phyloP scores from a whole-genome alignment of 2,888 invertebrate species.

The Papilio protenor region DNA sequence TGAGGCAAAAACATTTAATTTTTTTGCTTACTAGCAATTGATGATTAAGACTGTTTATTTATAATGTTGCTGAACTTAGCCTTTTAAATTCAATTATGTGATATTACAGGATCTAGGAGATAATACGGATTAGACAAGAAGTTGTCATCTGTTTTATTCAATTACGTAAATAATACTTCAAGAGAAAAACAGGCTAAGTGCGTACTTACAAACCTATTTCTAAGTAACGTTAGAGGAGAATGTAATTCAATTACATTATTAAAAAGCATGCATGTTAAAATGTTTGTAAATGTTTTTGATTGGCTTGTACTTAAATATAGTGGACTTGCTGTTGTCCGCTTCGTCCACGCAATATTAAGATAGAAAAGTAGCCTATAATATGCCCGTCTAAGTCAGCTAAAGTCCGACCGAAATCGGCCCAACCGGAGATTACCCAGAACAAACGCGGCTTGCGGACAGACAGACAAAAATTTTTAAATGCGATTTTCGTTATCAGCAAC shows the following conservation, averaged over 20 bases:
- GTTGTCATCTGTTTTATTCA: not conserved
- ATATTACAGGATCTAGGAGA: not conserved
- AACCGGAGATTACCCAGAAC: too few relatives aligned
- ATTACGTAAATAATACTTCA: not conserved
- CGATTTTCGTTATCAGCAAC: too few relatives aligned
- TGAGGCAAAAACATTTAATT: not conserved
- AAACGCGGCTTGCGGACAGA: too few relatives aligned
- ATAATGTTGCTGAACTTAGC: not conserved
- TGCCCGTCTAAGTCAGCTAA: too few relatives aligned
- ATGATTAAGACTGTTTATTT: too few relatives aligned
- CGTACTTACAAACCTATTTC: not conserved
- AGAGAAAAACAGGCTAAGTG: not conserved
- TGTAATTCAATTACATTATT: not conserved
- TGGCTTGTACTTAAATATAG: too few relatives aligned
- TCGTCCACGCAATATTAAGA: too few relatives aligned
- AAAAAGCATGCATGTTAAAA: not conserved
- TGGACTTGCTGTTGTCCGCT: too few relatives aligned
- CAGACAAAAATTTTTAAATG: too few relatives aligned
- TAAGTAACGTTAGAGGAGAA: not conserved
- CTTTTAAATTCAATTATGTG: slow-evolving; percentile 1
- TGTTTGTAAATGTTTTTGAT: not conserved
- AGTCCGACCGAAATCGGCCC: too few relatives aligned
- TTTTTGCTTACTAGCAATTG: not conserved
- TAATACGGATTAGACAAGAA: not conserved
- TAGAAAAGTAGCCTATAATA: too few relatives aligned